These are phyloP conservation scores for Acipenser transmontanus DNA, from an alignment of 2,797 vertebrate species.

Conservation along the genomic window DNA sequence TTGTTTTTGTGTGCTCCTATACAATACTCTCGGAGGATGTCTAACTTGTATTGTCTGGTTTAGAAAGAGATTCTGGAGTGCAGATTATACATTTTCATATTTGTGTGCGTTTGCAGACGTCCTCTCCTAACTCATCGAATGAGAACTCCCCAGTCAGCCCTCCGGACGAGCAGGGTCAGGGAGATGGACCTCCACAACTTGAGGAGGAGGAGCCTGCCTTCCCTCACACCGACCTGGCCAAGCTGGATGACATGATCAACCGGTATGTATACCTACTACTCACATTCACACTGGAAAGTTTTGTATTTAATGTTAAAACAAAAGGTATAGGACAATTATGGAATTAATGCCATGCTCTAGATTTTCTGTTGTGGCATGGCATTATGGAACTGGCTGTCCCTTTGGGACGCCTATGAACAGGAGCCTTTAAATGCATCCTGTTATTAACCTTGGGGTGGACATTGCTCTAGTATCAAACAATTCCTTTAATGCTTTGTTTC, in stretches of 20 bases:
- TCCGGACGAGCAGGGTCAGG: slow-evolving; percentile 86
- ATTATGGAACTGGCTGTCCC: no score
- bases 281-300: no score
- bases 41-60: no score
- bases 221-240: slow-evolving; percentile 96
- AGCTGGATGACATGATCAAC: slow-evolving; percentile 99
- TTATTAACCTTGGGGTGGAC: not conserved
- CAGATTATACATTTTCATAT: not conserved
- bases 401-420: no score
- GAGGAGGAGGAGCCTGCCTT: slow-evolving; percentile 98
- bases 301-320: no score
- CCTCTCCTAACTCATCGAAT: slow-evolving; percentile 96
- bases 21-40: no score
- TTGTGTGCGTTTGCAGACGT: slow-evolving; percentile 62
- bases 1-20: no score
- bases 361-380: no score
- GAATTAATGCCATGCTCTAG: no score
- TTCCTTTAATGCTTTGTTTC: slow-evolving; percentile 7
- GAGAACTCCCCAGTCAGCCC: slow-evolving; percentile 98
- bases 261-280: slow-evolving; percentile 59
- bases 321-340: no score
- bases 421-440: not conserved
- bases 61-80: no score
- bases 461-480: not conserved
- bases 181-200: slow-evolving; percentile 81